These are phyloP conservation scores for Nestor notabilis DNA, from an alignment of 2,113 vertebrate genomes.

Conservation along the genomic window DNA sequence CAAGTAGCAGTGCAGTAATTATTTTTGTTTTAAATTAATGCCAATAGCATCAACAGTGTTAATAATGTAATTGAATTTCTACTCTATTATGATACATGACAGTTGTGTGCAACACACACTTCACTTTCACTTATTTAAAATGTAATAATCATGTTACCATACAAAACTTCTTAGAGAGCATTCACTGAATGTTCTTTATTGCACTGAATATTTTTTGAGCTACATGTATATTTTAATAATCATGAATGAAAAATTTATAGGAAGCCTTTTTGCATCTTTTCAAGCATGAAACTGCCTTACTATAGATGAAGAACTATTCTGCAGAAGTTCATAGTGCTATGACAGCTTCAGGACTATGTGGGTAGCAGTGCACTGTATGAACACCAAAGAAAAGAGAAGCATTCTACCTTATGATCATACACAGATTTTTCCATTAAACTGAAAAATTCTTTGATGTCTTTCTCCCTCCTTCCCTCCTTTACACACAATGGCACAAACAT, in stretches of 20 bases:
- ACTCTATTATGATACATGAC: background rate
- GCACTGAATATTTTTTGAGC: conserved; percentile 15
- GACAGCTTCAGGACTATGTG: background rate
- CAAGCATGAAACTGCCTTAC: conserved; percentile 48
- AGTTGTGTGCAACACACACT: background rate
- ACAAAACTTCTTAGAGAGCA: background rate
- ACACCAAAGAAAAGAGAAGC: background rate
- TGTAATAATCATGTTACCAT: background rate
- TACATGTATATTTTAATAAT: conserved; percentile 62
- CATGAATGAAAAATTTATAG: conserved; percentile 50
- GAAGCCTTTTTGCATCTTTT: conserved; percentile 46
- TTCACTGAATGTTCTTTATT: background rate
- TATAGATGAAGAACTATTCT: conserved; percentile 1
- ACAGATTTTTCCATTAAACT: background rate
- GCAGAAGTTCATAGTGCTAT: background rate
- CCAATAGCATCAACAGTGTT: background rate
- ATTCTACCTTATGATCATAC: background rate
- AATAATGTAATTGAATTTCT: background rate
- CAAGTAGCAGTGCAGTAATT: background rate
- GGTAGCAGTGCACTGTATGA: background rate
- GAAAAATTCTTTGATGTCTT: background rate
- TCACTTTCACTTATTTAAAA: background rate
- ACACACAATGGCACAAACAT: background rate
- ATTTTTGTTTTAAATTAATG: background rate
- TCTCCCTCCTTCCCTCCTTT: background rate